These are phyloP conservation scores for Ctenicera cuprea DNA, from an alignment of 2,888 invertebrate genomes.

Conservation along the genomic window DNA sequence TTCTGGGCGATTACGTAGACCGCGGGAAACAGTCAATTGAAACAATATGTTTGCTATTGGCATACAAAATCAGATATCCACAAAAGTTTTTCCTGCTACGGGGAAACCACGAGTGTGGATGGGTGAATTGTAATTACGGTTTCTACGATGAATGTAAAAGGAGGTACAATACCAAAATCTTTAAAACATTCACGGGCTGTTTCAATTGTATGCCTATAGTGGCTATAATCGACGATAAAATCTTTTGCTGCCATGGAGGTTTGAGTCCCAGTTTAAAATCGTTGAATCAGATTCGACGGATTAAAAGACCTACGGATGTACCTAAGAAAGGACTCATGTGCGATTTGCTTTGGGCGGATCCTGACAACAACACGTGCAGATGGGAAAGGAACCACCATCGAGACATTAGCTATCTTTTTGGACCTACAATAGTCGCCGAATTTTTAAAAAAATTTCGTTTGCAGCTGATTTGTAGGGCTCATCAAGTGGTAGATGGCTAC, in stretches of 20 bases:
- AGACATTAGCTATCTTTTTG: slow-evolving; percentile 66
- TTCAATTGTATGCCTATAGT: slow-evolving; percentile 68
- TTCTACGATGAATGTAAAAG: slow-evolving; percentile 80
- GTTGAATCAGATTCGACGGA: slow-evolving; percentile 64
- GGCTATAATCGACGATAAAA: slow-evolving; percentile 68
- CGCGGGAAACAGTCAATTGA: slow-evolving; percentile 79
- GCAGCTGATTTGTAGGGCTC: slow-evolving; percentile 66
- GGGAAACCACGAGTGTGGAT: slow-evolving; percentile 81
- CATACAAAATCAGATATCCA: slow-evolving; percentile 83
- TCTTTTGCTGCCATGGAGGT: slow-evolving; percentile 69
- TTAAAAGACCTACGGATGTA: slow-evolving; percentile 63
- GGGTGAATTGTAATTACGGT: slow-evolving; percentile 77
- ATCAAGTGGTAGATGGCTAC: slow-evolving; percentile 68
- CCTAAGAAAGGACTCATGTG: slow-evolving; percentile 63
- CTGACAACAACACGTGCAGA: slow-evolving; percentile 57
- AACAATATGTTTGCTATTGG: slow-evolving; percentile 79
- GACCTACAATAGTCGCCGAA: slow-evolving; percentile 63
- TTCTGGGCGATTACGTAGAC: slow-evolving; percentile 79
- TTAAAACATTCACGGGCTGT: slow-evolving; percentile 69
- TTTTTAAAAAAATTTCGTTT: slow-evolving; percentile 65
- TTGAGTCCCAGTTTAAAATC: slow-evolving; percentile 67
- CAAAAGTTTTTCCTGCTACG: slow-evolving; percentile 81
- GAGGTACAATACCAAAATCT: slow-evolving; percentile 67
- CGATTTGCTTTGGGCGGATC: slow-evolving; percentile 68
- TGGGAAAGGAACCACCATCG: slow-evolving; percentile 64